Conservation (phyloP, 30 jellyfish, hydroid and myxozoan genomes). For the Pelagia noctiluca region DNA sequence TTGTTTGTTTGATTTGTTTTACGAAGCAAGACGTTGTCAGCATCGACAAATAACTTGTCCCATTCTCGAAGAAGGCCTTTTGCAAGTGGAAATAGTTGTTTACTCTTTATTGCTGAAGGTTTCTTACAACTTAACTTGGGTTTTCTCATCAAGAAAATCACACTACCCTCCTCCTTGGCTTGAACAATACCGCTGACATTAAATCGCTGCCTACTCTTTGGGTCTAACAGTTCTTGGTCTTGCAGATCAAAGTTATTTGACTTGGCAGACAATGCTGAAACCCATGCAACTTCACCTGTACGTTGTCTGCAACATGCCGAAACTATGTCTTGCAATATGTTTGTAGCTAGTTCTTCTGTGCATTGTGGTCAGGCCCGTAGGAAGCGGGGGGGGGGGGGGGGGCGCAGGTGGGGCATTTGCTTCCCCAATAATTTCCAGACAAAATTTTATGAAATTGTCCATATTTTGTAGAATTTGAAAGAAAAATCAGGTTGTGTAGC, state of each 20-base stretch:
- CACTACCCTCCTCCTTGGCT: constrained; percentile 8
- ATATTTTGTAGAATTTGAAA: too few relatives aligned
- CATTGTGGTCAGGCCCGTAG: too few relatives aligned
- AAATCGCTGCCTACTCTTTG: not conserved
- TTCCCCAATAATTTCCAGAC: too few relatives aligned
- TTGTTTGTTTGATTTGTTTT: constrained; percentile 11
- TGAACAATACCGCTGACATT: not conserved
- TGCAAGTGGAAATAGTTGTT: constrained; percentile 23
- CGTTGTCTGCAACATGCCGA: constrained; percentile 6
- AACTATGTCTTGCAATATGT: constrained; percentile 15
- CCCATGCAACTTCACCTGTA: not conserved
- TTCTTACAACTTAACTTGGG: constrained; percentile 21
- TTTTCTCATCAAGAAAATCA: constrained; percentile 1
- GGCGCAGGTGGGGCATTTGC: too few relatives aligned
- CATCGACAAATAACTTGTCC: constrained; percentile 6
- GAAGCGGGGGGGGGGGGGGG: too few relatives aligned
- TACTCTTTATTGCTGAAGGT: constrained; percentile 10
- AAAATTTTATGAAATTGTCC: too few relatives aligned
- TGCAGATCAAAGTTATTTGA: constrained; percentile 1
- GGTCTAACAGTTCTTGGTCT: constrained; percentile 4
- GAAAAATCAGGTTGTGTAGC: too few relatives aligned
- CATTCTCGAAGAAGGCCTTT: constrained; percentile 38
- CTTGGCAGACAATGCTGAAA: constrained; percentile 7
- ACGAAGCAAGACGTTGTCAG: not conserved
- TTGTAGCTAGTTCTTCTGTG: constrained; percentile 9